Evolutionary conservation across 2,113 vertebrate genomes (phyloP).

Genomic region (Leptobrachium leishanense): DNA sequence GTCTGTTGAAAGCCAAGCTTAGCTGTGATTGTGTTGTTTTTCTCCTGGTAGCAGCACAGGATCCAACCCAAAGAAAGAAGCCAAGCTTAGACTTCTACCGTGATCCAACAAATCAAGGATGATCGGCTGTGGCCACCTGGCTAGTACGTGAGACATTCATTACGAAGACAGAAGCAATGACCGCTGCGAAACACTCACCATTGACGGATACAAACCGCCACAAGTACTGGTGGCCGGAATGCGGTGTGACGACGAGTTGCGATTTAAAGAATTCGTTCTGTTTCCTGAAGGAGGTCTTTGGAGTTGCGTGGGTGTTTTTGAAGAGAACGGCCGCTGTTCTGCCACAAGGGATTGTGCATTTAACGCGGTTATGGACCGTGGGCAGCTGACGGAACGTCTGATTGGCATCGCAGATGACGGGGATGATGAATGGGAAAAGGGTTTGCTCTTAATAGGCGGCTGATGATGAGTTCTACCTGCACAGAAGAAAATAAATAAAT

Average conservation of each 20-base stretch:
- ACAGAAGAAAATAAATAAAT: conserved; percentile 38
- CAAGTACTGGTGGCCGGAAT: conserved; percentile 74
- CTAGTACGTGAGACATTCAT: too few species aligned
- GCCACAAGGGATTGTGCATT: conserved; percentile 67
- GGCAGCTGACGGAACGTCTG: conserved; percentile 91
- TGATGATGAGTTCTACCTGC: conserved; percentile 75
- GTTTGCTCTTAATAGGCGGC: conserved; percentile 67
- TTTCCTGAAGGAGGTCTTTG: conserved; percentile 70
- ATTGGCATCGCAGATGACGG: conserved; percentile 75
- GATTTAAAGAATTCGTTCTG: conserved; percentile 79
- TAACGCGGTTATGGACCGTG: conserved; percentile 87
- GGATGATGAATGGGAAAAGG: conserved; percentile 62
- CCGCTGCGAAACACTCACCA: conserved; percentile 71
- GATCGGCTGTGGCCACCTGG: too few species aligned
- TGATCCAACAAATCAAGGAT: too few species aligned
- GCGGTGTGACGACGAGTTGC: conserved; percentile 74
- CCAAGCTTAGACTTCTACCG: too few species aligned
- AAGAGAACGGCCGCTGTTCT: conserved; percentile 73
- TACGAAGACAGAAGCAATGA: too few species aligned
- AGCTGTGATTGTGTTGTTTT: too few species aligned
- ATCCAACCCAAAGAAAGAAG: too few species aligned
- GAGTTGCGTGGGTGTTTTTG: conserved; percentile 68
- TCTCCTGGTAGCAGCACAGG: too few species aligned
- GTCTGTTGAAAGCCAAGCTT: too few species aligned
- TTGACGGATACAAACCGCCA: conserved; percentile 71